phyloP scores from a whole-genome alignment of 2,113 vertebrate genomes.

The Maccullochella peelii region DNA sequence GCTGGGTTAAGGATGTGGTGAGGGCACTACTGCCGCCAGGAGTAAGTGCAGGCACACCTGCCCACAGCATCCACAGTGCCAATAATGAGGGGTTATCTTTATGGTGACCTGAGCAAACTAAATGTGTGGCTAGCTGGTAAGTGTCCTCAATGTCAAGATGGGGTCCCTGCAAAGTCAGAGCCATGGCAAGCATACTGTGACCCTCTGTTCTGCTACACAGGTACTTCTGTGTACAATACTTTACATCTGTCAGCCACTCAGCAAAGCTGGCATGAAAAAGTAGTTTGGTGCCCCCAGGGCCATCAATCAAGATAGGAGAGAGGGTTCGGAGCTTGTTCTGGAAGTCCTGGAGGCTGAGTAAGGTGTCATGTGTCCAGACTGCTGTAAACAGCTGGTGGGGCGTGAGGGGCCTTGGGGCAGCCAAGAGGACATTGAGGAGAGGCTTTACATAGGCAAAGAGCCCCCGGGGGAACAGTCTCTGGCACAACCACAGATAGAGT shows the following conservation, averaged over 20 bases:
- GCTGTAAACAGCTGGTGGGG: constrained; percentile 78
- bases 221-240: constrained; percentile 88
- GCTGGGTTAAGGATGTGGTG: constrained; percentile 34
- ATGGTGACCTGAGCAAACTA: constrained; percentile 81
- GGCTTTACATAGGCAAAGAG: constrained; percentile 81
- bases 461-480: constrained; percentile 84
- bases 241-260: constrained; percentile 88
- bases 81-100: constrained; percentile 77
- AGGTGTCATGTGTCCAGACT: constrained; percentile 75
- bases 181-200: constrained; percentile 86
- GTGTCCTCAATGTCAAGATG: constrained; percentile 73
- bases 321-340: constrained; percentile 77
- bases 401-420: constrained; percentile 78
- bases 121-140: constrained; percentile 81
- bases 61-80: constrained; percentile 86
- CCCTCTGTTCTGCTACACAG: constrained; percentile 84
- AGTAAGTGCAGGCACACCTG: constrained; percentile 71
- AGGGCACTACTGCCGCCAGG: constrained; percentile 9
- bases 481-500: constrained; percentile 90
- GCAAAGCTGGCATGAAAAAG: constrained; percentile 88
- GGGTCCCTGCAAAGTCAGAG: constrained; percentile 75
- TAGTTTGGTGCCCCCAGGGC: constrained; percentile 73
- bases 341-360: constrained; percentile 77
- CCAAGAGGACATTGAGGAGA: constrained; percentile 84
- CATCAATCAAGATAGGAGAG: constrained; percentile 77